Evolutionary conservation across 1,140 invertebrate genomes (phyloP).

Genomic region (Lineus longissimus): DNA sequence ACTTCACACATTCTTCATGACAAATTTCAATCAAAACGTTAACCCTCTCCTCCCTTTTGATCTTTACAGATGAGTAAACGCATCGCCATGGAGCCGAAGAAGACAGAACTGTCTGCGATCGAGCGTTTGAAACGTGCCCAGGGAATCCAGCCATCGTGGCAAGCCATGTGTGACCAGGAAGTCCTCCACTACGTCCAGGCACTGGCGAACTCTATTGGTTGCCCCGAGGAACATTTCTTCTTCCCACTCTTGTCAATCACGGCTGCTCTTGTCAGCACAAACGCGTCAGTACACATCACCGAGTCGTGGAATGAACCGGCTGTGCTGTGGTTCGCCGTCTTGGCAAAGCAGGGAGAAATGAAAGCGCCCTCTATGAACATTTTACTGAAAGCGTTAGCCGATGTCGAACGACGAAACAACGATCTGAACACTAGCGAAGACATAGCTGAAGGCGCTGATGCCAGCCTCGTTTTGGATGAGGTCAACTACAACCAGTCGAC

Average conservation of each 20-base stretch:
- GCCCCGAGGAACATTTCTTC: background rate
- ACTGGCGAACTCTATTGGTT: background rate
- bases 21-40: too few species aligned
- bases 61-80: too few species aligned
- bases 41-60: too few species aligned
- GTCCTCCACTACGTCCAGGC: background rate
- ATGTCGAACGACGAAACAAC: too few species aligned
- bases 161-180: background rate
- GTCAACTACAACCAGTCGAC: too few species aligned
- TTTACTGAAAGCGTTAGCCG: too few species aligned
- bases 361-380: conserved; percentile 1
- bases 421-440: too few species aligned
- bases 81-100: too few species aligned
- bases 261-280: background rate
- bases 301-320: background rate
- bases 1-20: too few species aligned
- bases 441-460: too few species aligned
- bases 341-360: background rate
- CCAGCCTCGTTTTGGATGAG: too few species aligned
- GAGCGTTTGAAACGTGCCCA: background rate
- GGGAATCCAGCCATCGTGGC: background rate
- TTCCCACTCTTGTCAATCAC: conserved; percentile 1
- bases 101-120: background rate
- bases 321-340: background rate
- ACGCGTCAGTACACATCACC: background rate